phyloP scores from a whole-genome alignment of 1,140 invertebrate genomes.

The Trichonephila inaurata region DNA sequence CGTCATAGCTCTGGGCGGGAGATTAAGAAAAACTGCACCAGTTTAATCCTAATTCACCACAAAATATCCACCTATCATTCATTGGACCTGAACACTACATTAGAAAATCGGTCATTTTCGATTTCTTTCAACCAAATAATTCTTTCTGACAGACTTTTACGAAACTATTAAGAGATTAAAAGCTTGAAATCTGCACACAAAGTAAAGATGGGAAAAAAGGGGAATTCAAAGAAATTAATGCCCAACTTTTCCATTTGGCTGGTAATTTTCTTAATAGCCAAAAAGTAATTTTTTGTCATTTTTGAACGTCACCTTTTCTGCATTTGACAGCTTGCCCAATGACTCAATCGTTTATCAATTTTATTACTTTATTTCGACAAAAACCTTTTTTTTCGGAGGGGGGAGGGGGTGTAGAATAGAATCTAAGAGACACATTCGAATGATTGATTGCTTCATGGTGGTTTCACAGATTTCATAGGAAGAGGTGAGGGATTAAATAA shows the following conservation, averaged over 20 bases:
- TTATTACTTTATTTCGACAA: not conserved
- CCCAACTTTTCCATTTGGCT: conserved; percentile 14
- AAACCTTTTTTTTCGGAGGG: not conserved
- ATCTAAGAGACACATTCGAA: not conserved
- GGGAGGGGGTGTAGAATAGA: not conserved
- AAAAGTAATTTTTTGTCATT: conserved; percentile 25
- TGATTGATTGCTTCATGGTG: not conserved
- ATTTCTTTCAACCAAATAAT: not conserved
- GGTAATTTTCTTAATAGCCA: conserved; percentile 39
- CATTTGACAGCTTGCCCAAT: not conserved
- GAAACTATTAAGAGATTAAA: not conserved
- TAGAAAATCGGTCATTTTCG: not conserved
- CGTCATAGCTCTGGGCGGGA: too few species aligned
- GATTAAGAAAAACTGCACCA: not conserved
- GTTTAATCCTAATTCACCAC: not conserved
- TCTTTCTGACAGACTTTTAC: conserved; percentile 38
- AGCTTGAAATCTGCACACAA: not conserved
- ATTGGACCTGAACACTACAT: not conserved
- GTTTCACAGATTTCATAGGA: not conserved
- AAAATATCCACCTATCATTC: not conserved
- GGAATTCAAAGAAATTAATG: conserved; percentile 11
- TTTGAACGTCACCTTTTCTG: not conserved
- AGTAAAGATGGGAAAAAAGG: not conserved
- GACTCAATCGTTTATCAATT: conserved; percentile 15
- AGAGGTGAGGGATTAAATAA: not conserved